These are phyloP conservation scores for Plectrocnemia conspersa DNA, from an alignment of 1,140 invertebrate genomes.

Conservation along the genomic window DNA sequence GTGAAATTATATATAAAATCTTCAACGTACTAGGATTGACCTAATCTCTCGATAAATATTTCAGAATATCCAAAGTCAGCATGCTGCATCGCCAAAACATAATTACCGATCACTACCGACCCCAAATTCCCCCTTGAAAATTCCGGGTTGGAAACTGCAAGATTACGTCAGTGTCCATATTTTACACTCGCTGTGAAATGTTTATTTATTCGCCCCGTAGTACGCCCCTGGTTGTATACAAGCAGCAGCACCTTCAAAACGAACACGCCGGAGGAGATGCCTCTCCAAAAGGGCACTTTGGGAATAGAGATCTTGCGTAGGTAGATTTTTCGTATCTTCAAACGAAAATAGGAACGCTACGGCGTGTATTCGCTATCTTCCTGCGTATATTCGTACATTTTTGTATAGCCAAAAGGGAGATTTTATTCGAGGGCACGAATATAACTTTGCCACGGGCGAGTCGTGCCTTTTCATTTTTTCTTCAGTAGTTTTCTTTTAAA, in stretches of 20 bases:
- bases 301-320: constrained; percentile 24
- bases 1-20: no score
- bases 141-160: no score
- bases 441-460: not conserved
- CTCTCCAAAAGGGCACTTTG: constrained; percentile 16
- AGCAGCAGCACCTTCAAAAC: not conserved
- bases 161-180: no score
- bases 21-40: no score
- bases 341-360: constrained; percentile 18
- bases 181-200: constrained; percentile 9
- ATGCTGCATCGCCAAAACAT: no score
- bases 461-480: no score
- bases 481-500: no score
- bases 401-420: constrained; percentile 18
- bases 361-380: constrained; percentile 9
- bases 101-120: no score
- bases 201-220: constrained; percentile 14
- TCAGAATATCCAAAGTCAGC: no score
- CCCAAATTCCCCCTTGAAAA: no score
- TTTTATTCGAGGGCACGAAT: constrained; percentile 19
- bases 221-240: not conserved
- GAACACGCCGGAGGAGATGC: not conserved
- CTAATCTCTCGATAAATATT: no score
- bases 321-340: constrained; percentile 26
- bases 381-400: constrained; percentile 7